phyloP scores from a whole-genome alignment of 2,113 vertebrate species.

The Scortum barcoo region DNA sequence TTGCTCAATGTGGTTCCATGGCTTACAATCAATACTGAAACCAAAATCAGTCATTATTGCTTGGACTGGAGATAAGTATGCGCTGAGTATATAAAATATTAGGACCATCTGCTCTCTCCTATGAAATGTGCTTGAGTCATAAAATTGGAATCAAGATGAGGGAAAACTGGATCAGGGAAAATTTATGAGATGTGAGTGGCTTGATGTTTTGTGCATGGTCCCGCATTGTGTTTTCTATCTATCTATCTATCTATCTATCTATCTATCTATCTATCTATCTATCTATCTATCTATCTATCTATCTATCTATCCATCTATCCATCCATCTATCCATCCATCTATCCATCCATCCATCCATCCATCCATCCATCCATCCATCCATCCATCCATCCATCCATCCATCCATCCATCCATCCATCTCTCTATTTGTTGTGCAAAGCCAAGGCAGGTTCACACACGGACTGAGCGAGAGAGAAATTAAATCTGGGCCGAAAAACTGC shows the following conservation, averaged over 20 bases:
- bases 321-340: constrained; percentile 6
- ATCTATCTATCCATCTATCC: neutral
- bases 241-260: neutral
- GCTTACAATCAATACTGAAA: constrained; percentile 69
- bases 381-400: neutral
- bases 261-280: constrained; percentile 2
- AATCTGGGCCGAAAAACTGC: constrained; percentile 23
- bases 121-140: constrained; percentile 41
- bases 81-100: constrained; percentile 51
- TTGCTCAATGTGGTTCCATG: constrained; percentile 42
- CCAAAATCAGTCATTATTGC: constrained; percentile 54
- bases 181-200: constrained; percentile 15
- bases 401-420: constrained; percentile 2
- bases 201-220: constrained; percentile 31
- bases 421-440: neutral
- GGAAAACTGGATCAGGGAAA: constrained; percentile 38
- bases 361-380: too few species aligned
- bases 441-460: constrained; percentile 5
- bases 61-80: constrained; percentile 36
- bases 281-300: neutral
- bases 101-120: constrained; percentile 13
- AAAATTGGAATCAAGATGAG: constrained; percentile 43
- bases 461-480: neutral
- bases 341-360: neutral
- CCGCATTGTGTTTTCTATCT: constrained; percentile 17